phyloP scores from a whole-genome alignment of 2,888 invertebrate species.

The Andricus curvator region DNA sequence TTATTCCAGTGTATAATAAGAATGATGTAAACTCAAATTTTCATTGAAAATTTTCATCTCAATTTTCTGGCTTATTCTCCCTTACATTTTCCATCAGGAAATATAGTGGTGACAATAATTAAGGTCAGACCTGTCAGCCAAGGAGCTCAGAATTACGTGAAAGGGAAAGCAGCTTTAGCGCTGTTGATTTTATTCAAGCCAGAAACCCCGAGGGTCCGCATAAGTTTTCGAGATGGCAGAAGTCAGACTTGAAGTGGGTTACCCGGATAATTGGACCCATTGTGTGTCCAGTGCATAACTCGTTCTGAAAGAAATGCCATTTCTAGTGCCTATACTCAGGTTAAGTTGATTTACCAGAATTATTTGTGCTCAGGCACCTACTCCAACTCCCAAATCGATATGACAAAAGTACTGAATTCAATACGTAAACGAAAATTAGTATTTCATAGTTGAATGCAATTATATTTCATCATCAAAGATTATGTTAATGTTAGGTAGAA shows the following conservation, averaged over 20 bases:
- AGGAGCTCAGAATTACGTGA: not conserved
- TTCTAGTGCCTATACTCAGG: not conserved
- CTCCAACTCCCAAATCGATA: no score
- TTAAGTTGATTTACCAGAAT: not conserved
- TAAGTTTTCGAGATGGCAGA: not conserved
- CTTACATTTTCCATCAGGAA: not conserved
- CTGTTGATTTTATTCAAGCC: constrained; percentile 2
- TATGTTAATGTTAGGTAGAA: no score
- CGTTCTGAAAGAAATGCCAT: not conserved
- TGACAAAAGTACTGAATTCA: no score
- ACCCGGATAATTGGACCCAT: constrained; percentile 9
- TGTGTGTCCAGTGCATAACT: not conserved
- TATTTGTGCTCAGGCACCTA: not conserved
- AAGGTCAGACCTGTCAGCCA: not conserved
- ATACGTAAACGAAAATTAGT: no score
- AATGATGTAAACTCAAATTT: not conserved
- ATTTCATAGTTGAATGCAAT: no score
- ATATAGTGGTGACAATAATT: not conserved
- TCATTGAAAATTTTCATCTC: not conserved
- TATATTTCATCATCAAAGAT: no score
- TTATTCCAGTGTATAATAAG: not conserved
- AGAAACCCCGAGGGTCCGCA: not conserved
- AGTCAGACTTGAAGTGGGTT: not conserved
- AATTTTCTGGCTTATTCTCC: not conserved
- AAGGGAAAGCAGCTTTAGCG: constrained; percentile 7